phyloP scores from a whole-genome alignment of 1,140 invertebrate genomes.

The Drosophila kohkoa region DNA sequence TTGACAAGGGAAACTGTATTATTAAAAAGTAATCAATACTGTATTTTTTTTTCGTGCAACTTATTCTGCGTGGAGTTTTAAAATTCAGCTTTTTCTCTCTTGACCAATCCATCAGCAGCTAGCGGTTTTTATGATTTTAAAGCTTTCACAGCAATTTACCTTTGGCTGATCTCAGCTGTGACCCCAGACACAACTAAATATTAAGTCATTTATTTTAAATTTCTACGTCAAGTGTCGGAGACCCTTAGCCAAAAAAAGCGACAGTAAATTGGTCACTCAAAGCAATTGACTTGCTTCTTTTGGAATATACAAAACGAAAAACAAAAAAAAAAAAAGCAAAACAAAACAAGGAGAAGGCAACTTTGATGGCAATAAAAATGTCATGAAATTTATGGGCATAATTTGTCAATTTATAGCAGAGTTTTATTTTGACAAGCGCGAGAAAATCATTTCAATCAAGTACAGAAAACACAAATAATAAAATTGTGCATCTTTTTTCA shows the following conservation, averaged over 20 bases:
- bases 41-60: background rate
- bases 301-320: background rate
- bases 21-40: background rate
- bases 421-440: conserved; percentile 70
- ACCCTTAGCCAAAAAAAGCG: conserved; percentile 23
- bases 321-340: conserved; percentile 12
- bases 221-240: conserved; percentile 59
- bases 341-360: conserved; percentile 21
- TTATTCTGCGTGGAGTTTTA: background rate
- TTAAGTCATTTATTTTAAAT: conserved; percentile 62
- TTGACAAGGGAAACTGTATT: background rate
- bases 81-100: background rate
- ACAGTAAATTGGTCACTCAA: conserved; percentile 70
- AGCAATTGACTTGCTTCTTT: conserved; percentile 65
- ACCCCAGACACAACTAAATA: conserved; percentile 57
- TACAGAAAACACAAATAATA: conserved; percentile 33
- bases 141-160: conserved; percentile 4
- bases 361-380: conserved; percentile 68
- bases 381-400: conserved; percentile 66
- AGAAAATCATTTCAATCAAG: conserved; percentile 67
- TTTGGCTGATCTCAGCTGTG: conserved; percentile 28
- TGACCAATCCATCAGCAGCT: background rate
- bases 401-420: conserved; percentile 70
- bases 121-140: background rate
- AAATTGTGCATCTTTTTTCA: conserved; percentile 47